These are phyloP conservation scores for Euwallacea fornicatus DNA, from an alignment of 1,140 invertebrate genomes.

Conservation along the genomic window DNA sequence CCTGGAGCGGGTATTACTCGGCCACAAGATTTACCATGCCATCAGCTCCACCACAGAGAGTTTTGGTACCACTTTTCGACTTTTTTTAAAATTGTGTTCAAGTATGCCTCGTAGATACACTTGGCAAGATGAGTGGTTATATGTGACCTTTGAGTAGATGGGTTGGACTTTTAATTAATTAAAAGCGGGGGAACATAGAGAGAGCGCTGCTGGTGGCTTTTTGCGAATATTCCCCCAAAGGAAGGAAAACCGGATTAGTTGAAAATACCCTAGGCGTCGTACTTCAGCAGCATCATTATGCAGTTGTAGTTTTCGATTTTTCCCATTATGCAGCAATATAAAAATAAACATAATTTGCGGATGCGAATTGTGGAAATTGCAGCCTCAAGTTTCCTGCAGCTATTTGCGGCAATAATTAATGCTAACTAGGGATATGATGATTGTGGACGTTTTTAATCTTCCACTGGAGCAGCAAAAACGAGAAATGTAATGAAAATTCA, in stretches of 20 bases:
- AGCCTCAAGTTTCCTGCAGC: not conserved
- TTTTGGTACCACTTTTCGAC: constrained; percentile 9
- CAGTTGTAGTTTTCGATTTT: not conserved
- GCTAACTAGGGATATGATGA: too few relatives aligned
- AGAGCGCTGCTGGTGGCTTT: too few relatives aligned
- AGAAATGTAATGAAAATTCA: too few relatives aligned
- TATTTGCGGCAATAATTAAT: too few relatives aligned
- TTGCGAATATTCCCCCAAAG: not conserved
- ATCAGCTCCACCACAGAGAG: constrained; percentile 6
- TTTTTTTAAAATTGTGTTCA: not conserved
- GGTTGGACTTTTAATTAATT: too few relatives aligned
- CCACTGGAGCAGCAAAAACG: too few relatives aligned
- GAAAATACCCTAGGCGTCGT: not conserved
- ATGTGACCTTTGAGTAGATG: too few relatives aligned
- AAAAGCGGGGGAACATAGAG: too few relatives aligned
- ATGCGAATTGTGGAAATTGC: not conserved
- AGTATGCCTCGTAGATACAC: not conserved
- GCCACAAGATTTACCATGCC: constrained; percentile 21
- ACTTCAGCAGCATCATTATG: constrained; percentile 2
- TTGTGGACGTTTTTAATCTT: too few relatives aligned
- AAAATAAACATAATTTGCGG: not conserved
- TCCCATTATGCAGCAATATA: not conserved
- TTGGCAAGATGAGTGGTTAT: too few relatives aligned
- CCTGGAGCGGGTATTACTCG: constrained; percentile 12
- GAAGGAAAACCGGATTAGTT: constrained; percentile 1